Evolutionary conservation across 2,797 vertebrate genomes (phyloP).

Genomic region (Anguilla obscura): DNA sequence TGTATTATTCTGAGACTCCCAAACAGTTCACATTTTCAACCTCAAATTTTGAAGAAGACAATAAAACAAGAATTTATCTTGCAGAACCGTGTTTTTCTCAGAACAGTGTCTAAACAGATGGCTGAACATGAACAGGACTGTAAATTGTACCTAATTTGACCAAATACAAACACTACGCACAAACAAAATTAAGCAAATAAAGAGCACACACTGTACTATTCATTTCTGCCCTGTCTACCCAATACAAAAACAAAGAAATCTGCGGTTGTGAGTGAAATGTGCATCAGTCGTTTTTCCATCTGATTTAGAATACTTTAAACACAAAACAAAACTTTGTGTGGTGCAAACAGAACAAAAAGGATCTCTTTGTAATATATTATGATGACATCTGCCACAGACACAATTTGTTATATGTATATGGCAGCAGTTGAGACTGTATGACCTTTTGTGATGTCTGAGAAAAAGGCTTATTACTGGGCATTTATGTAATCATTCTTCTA

Average conservation of each 20-base stretch:
- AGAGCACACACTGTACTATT: not conserved
- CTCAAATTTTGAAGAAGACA: slow-evolving; percentile 55
- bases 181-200: slow-evolving; percentile 29
- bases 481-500: slow-evolving; percentile 40
- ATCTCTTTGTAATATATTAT: slow-evolving; percentile 41
- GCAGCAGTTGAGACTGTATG: not conserved
- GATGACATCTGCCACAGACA: slow-evolving; percentile 30
- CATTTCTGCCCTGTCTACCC: not conserved
- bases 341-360: slow-evolving; percentile 59
- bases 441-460: not conserved
- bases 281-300: not conserved
- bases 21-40: not conserved
- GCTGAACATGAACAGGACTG: slow-evolving; percentile 35
- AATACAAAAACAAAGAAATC: not conserved
- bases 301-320: not conserved
- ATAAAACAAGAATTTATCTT: slow-evolving; percentile 57
- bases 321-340: slow-evolving; percentile 61
- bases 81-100: slow-evolving; percentile 29
- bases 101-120: slow-evolving; percentile 21
- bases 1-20: not conserved
- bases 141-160: slow-evolving; percentile 49
- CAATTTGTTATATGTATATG: not conserved
- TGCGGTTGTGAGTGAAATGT: not conserved
- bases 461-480: slow-evolving; percentile 12
- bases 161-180: slow-evolving; percentile 35